Percentiles rank a stretch among this genome's conserved stretches.
phyloP scores from a whole-genome alignment of 2,797 vertebrate genomes.

The Lemur catta region DNA sequence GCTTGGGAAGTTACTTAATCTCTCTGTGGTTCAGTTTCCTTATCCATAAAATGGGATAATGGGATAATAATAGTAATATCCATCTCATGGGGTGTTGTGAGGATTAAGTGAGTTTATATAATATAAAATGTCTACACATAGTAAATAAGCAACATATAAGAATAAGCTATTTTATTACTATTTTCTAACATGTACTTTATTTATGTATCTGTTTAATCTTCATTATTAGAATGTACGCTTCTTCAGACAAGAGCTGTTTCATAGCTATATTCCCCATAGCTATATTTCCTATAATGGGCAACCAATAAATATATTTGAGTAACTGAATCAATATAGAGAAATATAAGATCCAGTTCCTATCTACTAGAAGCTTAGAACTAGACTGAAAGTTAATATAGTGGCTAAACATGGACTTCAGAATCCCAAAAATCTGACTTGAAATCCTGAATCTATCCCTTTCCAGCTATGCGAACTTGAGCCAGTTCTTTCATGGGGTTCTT shows the following conservation, averaged over 20 bases:
- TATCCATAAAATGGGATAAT: neutral
- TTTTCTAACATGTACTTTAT: slow-evolving; percentile 22
- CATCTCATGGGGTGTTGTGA: neutral
- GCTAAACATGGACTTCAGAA: neutral
- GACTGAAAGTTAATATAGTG: neutral
- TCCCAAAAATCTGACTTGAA: neutral
- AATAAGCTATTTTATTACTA: neutral
- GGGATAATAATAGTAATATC: neutral
- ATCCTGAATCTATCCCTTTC: neutral
- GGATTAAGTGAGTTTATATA: slow-evolving; percentile 11
- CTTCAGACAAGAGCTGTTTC: neutral
- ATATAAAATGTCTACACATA: neutral
- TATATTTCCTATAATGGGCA: neutral
- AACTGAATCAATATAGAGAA: slow-evolving; percentile 14
- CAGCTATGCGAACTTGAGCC: neutral
- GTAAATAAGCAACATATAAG: slow-evolving; percentile 44
- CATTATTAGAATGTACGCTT: slow-evolving; percentile 29
- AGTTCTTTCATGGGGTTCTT: neutral
- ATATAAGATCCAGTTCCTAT: neutral
- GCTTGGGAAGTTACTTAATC: neutral
- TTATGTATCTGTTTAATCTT: neutral
- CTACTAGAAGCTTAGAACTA: slow-evolving; percentile 19
- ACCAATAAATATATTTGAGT: neutral
- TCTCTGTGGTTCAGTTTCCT: neutral
- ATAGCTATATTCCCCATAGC: neutral